Evolutionary conservation across 2,888 invertebrate genomes (phyloP).

Genomic region (Pseudococcus viburni): DNA sequence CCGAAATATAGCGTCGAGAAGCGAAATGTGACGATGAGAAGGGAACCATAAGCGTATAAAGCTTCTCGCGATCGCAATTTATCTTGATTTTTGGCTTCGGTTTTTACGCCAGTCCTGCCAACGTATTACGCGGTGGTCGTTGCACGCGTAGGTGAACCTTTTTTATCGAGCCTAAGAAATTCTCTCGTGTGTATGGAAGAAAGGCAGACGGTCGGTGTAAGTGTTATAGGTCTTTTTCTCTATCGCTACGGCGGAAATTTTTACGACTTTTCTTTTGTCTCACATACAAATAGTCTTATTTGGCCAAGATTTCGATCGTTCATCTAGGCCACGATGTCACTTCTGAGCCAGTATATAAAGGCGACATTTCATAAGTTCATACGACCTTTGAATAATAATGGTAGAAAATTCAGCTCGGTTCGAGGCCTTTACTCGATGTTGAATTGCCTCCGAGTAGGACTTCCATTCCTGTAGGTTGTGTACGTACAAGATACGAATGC

Average conservation of each 20-base stretch:
- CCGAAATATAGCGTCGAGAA: not conserved
- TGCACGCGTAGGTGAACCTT: constrained; percentile 38
- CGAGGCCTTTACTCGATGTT: no score
- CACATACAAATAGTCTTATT: constrained; percentile 62
- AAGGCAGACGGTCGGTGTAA: not conserved
- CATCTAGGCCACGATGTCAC: constrained; percentile 37
- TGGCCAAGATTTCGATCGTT: constrained; percentile 59
- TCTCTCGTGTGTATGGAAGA: not conserved
- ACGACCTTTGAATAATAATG: constrained; percentile 62
- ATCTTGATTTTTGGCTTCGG: constrained; percentile 57
- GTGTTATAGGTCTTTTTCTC: constrained; percentile 44
- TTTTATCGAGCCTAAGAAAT: constrained; percentile 52
- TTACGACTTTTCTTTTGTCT: constrained; percentile 60
- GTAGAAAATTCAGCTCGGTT: not conserved
- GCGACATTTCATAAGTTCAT: constrained; percentile 59
- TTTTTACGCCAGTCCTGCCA: not conserved
- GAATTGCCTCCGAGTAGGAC: no score
- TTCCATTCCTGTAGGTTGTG: not conserved
- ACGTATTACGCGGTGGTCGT: not conserved
- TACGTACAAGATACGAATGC: not conserved
- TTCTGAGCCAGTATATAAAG: constrained; percentile 9
- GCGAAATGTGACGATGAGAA: constrained; percentile 30
- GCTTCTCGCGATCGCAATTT: constrained; percentile 53
- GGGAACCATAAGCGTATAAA: constrained; percentile 27
- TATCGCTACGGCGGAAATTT: constrained; percentile 24